Percentiles rank a stretch among this genome's conserved stretches.
Conservation (phyloP, 2,113 vertebrate species). For the Rhodinocichla rosea region DNA sequence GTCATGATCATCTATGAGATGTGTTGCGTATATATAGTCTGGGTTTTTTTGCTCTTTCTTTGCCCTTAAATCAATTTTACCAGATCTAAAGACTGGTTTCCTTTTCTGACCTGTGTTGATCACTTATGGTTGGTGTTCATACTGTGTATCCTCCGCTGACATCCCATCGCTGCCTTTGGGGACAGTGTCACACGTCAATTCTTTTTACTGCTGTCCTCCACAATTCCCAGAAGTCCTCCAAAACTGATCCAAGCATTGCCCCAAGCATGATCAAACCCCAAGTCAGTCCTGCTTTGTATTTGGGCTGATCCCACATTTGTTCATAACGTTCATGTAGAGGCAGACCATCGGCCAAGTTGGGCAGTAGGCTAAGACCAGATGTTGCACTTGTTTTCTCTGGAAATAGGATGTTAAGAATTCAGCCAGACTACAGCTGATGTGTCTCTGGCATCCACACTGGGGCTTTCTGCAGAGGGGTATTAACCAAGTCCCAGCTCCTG, state of each 20-base stretch:
- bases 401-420: background rate
- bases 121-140: background rate
- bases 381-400: background rate
- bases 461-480: background rate
- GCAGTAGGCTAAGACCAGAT: background rate
- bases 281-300: background rate
- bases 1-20: background rate
- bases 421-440: background rate
- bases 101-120: background rate
- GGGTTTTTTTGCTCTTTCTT: background rate
- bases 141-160: background rate
- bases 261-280: background rate
- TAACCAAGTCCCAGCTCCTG: background rate
- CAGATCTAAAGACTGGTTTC: background rate
- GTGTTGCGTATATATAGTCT: background rate
- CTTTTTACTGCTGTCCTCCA: background rate
- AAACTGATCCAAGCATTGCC: background rate
- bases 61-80: background rate
- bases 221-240: background rate
- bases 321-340: background rate
- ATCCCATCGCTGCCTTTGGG: background rate
- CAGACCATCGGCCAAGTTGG: background rate
- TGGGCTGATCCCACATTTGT: background rate
- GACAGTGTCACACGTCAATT: background rate
- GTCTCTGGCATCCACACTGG: rapidly evolving